Evolutionary conservation across 2,888 invertebrate species (phyloP), one percentile per base, ranked within the genome.

Genomic region (Meloe dianella): DNA sequence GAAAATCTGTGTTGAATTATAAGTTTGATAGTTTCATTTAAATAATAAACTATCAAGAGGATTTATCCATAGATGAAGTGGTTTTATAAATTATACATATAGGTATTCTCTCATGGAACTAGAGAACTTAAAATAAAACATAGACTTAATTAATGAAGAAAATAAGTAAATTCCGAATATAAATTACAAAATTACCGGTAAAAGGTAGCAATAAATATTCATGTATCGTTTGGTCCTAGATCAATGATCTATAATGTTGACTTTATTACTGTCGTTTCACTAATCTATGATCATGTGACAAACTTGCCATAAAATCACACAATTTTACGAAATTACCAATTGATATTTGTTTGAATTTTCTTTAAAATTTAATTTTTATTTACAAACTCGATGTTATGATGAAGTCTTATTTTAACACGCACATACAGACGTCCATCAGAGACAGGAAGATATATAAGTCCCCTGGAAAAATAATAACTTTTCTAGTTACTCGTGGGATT

Each of bases 401-500:
- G 69, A 72, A 72, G 70, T 70, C 67, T 67, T 68, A 35, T 47
- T 47, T 8, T 47, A 9, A 3, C 9, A 20, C 9, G 3, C 20
- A 20, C 20, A 10, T 12, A 47, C 9, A 47, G 17, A 41, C 65
- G 71, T 72, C 67, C 69, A 65, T 70, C 68, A 66, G 64, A 65
- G 30, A 66, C 1, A 27, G 62, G 65, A 61, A 69, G 67, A 71
- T 67, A 72, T n/a, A n/a, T 72, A 72, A 75, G 73, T 73, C 74
- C 68, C 72, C 69, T 72, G 71, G 73, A 77, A 78, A 78, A 78
- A 79, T 79, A 78, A 78, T 78, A 78, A 79, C 76, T 77, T 79
- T 78, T 77, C 75, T 74, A 75, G 75, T 75, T 75, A 72, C 77
- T 75, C 76, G 73, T 74, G 78, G 72, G 76, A 76, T 75, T 76